Base-by-base conservation (phyloP, 1,140 invertebrate genomes). In the Anagrus nilaparvatae region DNA sequence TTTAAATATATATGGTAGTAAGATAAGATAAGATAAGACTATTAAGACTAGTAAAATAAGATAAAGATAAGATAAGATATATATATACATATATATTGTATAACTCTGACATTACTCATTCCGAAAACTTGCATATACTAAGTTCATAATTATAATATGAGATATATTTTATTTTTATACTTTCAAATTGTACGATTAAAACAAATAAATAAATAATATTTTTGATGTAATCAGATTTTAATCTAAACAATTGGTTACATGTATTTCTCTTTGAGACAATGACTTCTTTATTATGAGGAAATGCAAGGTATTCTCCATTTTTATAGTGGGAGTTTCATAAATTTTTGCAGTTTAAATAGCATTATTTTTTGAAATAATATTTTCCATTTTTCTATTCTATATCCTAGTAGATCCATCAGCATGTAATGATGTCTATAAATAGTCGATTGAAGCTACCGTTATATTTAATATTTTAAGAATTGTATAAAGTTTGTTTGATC, bases 381-480 rank as follows among this genome's bases (percentile, higher is more conserved):
- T 60, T 32, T 78, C 68, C 69, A 80, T 74, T 25, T 59, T 53
- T 32, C 93, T 69, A 54, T 79, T 76, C 87, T 89, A 97, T 8
- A 97, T 62, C 56, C 77, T 75, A 3, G 95, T 74, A 17, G 76
- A 69, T 16, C 90, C 90, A 76, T 97, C 92, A 13, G 80, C 80
- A 67, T 84, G 87, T 17, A 88, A 88, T 4, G 86, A 82, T n/a
- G 74, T 78, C 79, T 81, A 43, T 42, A 59, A 52, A 55, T 40
- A n/a, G n/a, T n/a, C 27, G 37, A n/a, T 46, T 47, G 37, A 16
- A 33, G 16, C 31, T 24, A n/a, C 30, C 21, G 27, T 17, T 27
- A 29, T 28, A 34, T 13, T 16, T 25, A 31, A 14, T 23, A 29
- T 14, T 21, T 35, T 24, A 48, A 44, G 23, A 37, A 43, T n/a